Percentiles rank a stretch among this genome's conserved stretches.
phyloP scores from a whole-genome alignment of 2,797 vertebrate species.

The Miichthys miiuy region DNA sequence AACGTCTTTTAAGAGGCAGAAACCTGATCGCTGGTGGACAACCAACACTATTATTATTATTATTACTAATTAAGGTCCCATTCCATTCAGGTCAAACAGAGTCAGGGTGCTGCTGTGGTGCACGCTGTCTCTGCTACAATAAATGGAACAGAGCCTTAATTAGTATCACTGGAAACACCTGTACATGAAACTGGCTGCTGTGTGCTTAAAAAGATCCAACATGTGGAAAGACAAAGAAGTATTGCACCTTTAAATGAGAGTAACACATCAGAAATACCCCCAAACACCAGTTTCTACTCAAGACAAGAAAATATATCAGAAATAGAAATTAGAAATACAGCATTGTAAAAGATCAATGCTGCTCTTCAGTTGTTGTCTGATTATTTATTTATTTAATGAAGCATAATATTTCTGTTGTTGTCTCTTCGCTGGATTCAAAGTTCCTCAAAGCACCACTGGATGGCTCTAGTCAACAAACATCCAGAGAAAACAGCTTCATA shows the following conservation, averaged over 20 bases:
- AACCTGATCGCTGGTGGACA: too few relatives aligned
- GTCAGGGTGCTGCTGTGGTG: too few relatives aligned
- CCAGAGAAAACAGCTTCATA: conserved; percentile 10
- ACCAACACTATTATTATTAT: too few relatives aligned
- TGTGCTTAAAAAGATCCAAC: too few relatives aligned
- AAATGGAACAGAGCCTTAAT: too few relatives aligned
- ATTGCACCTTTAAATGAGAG: not conserved
- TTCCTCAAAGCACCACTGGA: conserved; percentile 78
- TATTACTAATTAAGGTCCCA: too few relatives aligned
- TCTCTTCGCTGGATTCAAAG: not conserved
- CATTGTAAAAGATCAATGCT: not conserved
- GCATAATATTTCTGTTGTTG: not conserved
- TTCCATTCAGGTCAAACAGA: too few relatives aligned
- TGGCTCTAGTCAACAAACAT: conserved; percentile 80
- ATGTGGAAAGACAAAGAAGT: too few relatives aligned
- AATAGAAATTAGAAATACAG: not conserved
- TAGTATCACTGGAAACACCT: too few relatives aligned
- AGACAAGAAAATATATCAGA: not conserved
- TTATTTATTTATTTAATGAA: not conserved
- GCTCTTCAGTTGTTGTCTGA: not conserved
- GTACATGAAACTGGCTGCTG: too few relatives aligned
- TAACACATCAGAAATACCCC: not conserved
- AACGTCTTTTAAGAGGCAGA: too few relatives aligned
- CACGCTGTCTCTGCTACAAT: too few relatives aligned
- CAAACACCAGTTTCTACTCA: not conserved